These are phyloP conservation scores for Cephus pygmeus DNA, from an alignment of 2,888 invertebrate genomes.

Conservation along the genomic window DNA sequence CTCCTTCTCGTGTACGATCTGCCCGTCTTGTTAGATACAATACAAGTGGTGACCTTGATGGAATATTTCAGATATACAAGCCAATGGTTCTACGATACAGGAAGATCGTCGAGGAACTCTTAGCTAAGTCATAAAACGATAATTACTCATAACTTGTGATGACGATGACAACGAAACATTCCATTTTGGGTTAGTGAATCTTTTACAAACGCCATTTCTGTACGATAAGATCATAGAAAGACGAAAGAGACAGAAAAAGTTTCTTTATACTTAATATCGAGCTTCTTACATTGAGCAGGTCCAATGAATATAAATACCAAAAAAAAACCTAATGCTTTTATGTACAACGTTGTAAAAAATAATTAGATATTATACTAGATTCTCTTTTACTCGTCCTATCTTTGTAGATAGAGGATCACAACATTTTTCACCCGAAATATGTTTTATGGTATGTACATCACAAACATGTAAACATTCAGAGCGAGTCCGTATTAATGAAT, in stretches of 20 bases:
- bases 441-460: neutral
- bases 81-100: constrained; percentile 80
- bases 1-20: too few relatives aligned
- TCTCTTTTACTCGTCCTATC: neutral
- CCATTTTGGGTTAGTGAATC: neutral
- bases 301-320: neutral
- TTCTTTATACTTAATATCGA: neutral
- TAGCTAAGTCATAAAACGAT: constrained; percentile 32
- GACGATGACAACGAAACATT: neutral
- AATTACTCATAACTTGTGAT: neutral
- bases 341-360: neutral
- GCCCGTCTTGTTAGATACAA: neutral
- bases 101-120: constrained; percentile 64
- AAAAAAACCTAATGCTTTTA: neutral
- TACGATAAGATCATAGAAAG: neutral
- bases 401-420: neutral
- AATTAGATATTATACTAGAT: neutral
- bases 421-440: neutral
- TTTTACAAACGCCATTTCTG: neutral
- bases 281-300: neutral
- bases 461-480: neutral
- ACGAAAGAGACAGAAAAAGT: neutral
- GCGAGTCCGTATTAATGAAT: neutral
- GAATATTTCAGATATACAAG: constrained; percentile 71
- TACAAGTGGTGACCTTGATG: neutral